Evolutionary conservation across 1,140 invertebrate species (phyloP).

Genomic region (Drosophila parvula): DNA sequence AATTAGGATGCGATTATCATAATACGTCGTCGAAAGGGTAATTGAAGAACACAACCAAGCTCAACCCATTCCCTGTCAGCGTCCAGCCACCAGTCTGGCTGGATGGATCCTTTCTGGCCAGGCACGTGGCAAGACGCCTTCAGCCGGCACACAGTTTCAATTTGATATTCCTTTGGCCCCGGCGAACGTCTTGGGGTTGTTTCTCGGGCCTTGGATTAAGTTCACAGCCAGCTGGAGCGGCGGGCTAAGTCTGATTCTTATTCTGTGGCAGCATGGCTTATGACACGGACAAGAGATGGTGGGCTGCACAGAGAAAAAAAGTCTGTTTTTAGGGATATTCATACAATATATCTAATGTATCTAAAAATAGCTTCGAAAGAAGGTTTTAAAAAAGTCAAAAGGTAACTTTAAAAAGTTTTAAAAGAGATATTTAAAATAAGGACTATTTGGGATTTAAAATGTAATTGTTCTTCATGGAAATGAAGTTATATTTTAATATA

Average conservation of each 20-base stretch:
- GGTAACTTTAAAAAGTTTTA: too few relatives aligned
- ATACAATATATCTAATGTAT: neutral
- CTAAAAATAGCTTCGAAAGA: neutral
- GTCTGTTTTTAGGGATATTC: too few relatives aligned
- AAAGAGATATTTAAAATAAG: too few relatives aligned
- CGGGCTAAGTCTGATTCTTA: slow-evolving; percentile 24
- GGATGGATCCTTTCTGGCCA: slow-evolving; percentile 42
- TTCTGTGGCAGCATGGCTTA: slow-evolving; percentile 27
- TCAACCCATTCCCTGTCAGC: slow-evolving; percentile 33
- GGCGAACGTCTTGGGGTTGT: slow-evolving; percentile 68
- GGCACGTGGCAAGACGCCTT: slow-evolving; percentile 70
- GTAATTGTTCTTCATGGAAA: neutral
- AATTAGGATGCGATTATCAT: slow-evolving; percentile 84
- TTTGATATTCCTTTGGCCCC: slow-evolving; percentile 60
- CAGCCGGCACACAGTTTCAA: slow-evolving; percentile 63
- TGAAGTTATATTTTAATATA: too few relatives aligned
- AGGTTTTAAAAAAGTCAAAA: neutral
- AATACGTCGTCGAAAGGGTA: slow-evolving; percentile 77
- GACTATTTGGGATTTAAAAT: too few relatives aligned
- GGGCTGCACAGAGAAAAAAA: neutral
- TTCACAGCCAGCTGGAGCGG: slow-evolving; percentile 35
- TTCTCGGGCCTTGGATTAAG: slow-evolving; percentile 61
- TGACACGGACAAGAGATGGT: slow-evolving; percentile 8
- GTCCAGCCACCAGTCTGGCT: slow-evolving; percentile 16
- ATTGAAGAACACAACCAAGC: slow-evolving; percentile 67